phyloP scores from a whole-genome alignment of 2,113 vertebrate genomes.

The Triplophysa dalaica region DNA sequence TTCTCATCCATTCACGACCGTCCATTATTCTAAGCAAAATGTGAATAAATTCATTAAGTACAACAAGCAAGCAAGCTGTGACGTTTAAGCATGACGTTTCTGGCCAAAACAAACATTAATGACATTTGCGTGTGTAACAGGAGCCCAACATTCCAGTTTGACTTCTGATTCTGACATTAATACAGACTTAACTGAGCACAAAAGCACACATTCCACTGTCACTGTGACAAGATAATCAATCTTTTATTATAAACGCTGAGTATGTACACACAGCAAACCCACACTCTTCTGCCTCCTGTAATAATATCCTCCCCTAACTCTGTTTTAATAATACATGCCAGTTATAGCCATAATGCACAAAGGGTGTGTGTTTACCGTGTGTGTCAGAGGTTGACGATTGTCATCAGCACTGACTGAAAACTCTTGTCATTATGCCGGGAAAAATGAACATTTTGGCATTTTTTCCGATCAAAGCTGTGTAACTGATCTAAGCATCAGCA shows the following conservation, averaged over 20 bases:
- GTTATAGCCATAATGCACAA: neutral
- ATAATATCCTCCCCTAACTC: neutral
- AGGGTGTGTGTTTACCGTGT: neutral
- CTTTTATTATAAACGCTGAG: neutral
- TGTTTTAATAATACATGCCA: slow-evolving; percentile 6
- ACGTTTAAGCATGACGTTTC: neutral
- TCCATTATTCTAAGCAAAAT: too few species aligned
- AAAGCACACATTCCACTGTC: slow-evolving; percentile 1
- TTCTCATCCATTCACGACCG: too few species aligned
- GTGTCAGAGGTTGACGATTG: neutral
- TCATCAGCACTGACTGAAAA: neutral
- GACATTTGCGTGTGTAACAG: neutral
- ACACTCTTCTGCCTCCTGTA: neutral
- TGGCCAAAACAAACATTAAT: neutral
- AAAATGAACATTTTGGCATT: neutral
- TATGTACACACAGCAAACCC: neutral
- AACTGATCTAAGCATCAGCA: neutral
- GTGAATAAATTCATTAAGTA: too few species aligned
- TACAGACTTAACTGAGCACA: neutral
- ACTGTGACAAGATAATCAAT: neutral
- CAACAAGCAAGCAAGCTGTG: too few species aligned
- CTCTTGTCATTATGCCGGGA: neutral
- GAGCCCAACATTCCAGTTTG: neutral
- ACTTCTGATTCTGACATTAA: neutral
- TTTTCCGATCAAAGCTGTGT: neutral